phyloP scores from a whole-genome alignment of 35 echinoderm and acorn worm genomes.

The Apostichopus japonicus region DNA sequence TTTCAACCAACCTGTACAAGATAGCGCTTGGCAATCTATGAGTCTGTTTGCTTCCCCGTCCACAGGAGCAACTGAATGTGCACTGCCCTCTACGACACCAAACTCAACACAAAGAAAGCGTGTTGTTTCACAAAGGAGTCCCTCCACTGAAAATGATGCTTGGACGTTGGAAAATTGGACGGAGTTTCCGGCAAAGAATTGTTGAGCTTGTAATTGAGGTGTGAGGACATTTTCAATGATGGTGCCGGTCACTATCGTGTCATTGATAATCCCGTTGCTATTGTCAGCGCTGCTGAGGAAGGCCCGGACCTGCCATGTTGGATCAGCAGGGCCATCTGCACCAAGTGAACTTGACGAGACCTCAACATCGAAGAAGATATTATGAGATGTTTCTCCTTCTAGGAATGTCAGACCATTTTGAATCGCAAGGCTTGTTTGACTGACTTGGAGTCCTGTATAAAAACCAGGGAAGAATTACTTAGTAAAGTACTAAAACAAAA shows the following conservation, averaged over 20 bases:
- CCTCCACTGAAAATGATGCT: conserved; percentile 6
- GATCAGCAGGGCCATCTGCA: neutral
- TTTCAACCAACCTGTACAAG: conserved; percentile 48
- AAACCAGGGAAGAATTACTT: neutral
- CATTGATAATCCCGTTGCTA: neutral
- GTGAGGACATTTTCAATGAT: conserved; percentile 19
- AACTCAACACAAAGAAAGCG: conserved; percentile 46
- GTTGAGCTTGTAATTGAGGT: neutral
- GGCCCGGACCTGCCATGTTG: neutral
- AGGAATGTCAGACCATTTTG: neutral
- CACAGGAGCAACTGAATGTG: neutral
- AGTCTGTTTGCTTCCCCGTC: conserved; percentile 6
- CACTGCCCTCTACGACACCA: conserved; percentile 9
- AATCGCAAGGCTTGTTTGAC: conserved; percentile 11
- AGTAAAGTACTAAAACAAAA: too few relatives aligned
- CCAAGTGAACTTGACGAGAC: neutral
- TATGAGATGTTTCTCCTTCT: conserved; percentile 7
- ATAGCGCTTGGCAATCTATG: conserved; percentile 38
- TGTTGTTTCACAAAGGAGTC: conserved; percentile 9
- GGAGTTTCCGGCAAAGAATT: neutral
- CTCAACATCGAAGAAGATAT: neutral
- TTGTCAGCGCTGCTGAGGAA: conserved; percentile 28
- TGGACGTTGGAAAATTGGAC: neutral
- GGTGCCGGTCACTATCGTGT: neutral
- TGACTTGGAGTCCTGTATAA: conserved; percentile 1